phyloP scores from a whole-genome alignment of 1,140 invertebrate genomes.

The Pectinophora gossypiella region DNA sequence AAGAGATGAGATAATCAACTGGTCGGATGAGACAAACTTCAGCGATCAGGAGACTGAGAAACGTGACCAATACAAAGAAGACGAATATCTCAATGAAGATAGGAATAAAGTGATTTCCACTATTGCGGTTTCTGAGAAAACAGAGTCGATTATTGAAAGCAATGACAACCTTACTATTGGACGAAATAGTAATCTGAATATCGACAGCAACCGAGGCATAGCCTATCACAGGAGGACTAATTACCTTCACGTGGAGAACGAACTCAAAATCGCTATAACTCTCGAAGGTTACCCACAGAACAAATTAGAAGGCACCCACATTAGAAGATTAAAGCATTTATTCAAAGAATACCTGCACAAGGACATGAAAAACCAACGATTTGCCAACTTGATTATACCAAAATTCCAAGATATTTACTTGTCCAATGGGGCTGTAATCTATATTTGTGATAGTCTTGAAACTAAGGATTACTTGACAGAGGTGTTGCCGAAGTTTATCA shows the following conservation, averaged over 20 bases:
- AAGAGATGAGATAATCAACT: constrained; percentile 36
- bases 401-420: constrained; percentile 60
- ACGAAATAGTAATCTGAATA: constrained; percentile 46
- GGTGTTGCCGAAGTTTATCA: constrained; percentile 50
- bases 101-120: constrained; percentile 18
- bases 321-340: constrained; percentile 47
- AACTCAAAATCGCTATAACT: constrained; percentile 55
- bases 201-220: constrained; percentile 54
- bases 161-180: constrained; percentile 36
- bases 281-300: constrained; percentile 56
- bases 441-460: constrained; percentile 64
- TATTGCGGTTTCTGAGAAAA: constrained; percentile 34
- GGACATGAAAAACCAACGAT: constrained; percentile 52
- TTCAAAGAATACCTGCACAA: constrained; percentile 59
- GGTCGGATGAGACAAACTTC: constrained; percentile 30
- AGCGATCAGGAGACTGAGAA: constrained; percentile 18
- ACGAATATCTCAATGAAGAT: constrained; percentile 18
- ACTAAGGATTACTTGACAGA: constrained; percentile 58
- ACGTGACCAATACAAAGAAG: constrained; percentile 11
- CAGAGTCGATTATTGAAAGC: constrained; percentile 45
- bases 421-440: constrained; percentile 62
- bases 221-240: constrained; percentile 63
- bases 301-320: constrained; percentile 57
- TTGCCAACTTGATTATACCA: constrained; percentile 49
- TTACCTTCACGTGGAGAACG: constrained; percentile 56